Conservation (phyloP, 2,113 vertebrate genomes). For the Otis tarda region DNA sequence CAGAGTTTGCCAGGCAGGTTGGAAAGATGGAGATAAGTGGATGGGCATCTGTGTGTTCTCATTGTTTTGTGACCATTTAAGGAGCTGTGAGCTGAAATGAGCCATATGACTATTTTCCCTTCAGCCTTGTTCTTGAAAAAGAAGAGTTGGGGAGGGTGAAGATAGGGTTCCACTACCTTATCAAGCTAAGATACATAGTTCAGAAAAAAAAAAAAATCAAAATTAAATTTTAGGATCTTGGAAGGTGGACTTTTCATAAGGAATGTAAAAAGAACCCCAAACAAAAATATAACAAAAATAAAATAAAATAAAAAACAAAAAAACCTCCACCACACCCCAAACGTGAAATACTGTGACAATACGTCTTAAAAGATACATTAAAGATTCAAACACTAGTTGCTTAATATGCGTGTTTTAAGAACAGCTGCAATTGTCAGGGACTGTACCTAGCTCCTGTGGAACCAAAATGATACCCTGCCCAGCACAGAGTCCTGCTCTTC, state of each 20-base stretch:
- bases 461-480: neutral
- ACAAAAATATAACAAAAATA: too few species aligned
- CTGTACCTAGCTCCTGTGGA: neutral
- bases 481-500: neutral
- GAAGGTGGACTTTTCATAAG: neutral
- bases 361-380: neutral
- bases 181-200: accelerated
- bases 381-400: neutral
- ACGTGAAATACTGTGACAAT: neutral
- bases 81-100: neutral
- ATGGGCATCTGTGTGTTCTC: neutral
- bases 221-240: neutral
- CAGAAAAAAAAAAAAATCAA: neutral
- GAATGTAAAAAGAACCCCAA: neutral
- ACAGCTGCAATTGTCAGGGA: neutral
- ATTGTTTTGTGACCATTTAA: neutral
- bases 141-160: neutral
- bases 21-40: neutral
- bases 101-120: neutral
- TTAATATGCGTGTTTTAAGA: neutral
- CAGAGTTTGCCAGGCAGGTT: neutral
- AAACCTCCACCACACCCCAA: too few species aligned
- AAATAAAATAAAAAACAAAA: too few species aligned
- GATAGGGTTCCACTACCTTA: neutral
- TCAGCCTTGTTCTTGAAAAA: neutral